Evolutionary conservation across 1,140 invertebrate species (phyloP).

Genomic region (Paralvinella palmiformis): DNA sequence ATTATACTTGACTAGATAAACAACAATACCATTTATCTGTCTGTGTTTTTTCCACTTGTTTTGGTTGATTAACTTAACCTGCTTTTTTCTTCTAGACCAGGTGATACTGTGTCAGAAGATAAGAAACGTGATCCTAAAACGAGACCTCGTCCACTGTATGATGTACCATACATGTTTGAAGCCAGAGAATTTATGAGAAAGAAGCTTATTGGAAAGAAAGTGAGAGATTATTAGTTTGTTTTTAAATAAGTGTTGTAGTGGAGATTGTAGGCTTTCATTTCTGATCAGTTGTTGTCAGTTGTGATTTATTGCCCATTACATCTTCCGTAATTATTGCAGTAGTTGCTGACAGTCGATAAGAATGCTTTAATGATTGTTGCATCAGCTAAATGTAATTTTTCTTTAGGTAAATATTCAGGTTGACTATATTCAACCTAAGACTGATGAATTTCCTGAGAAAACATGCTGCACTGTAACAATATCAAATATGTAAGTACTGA

Average conservation of each 20-base stretch:
- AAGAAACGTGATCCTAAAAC: slow-evolving; percentile 50
- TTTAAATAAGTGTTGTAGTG: neutral
- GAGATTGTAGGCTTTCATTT: neutral
- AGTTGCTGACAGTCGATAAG: neutral
- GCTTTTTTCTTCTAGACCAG: neutral
- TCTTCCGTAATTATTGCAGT: neutral
- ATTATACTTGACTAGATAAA: too few species aligned
- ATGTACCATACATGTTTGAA: slow-evolving; percentile 97
- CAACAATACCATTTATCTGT: too few species aligned
- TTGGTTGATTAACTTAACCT: neutral
- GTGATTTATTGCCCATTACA: neutral
- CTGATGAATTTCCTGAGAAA: slow-evolving; percentile 90
- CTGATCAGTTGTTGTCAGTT: neutral
- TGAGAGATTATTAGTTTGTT: slow-evolving; percentile 27
- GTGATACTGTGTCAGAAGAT: neutral
- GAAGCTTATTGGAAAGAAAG: slow-evolving; percentile 92
- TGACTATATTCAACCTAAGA: slow-evolving; percentile 93
- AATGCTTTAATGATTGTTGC: neutral
- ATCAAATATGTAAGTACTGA: slow-evolving; percentile 32
- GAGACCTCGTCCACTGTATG: slow-evolving; percentile 82
- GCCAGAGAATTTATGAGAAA: slow-evolving; percentile 94
- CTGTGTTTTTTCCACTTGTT: too few species aligned
- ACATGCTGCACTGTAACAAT: slow-evolving; percentile 80
- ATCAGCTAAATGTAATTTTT: slow-evolving; percentile 7
- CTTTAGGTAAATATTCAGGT: slow-evolving; percentile 71